A percentile compares a stretch with the other conserved stretches of the same genome.
These are phyloP conservation scores for Troides oblongomaculatus DNA, from an alignment of 2,888 invertebrate species.

Conservation along the genomic window DNA sequence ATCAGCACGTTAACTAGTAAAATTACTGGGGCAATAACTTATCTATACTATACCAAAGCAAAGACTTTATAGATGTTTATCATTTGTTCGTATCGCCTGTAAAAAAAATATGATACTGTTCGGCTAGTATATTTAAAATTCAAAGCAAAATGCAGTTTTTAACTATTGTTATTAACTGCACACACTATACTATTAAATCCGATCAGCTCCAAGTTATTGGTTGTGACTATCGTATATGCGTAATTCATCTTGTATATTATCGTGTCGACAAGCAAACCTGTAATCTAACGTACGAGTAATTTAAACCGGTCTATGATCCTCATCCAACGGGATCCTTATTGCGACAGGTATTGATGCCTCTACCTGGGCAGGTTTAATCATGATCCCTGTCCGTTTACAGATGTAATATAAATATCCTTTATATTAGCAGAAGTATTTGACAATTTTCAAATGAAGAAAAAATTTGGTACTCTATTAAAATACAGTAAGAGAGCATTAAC, in stretches of 20 bases:
- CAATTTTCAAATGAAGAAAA: background rate
- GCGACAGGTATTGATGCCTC: constrained; percentile 20
- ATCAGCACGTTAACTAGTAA: too few relatives aligned
- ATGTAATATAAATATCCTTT: constrained; percentile 13
- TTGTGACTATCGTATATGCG: constrained; percentile 1
- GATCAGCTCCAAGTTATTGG: constrained; percentile 8
- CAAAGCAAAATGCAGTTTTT: background rate
- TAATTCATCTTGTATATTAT: constrained; percentile 18
- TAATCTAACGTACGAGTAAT: constrained; percentile 25
- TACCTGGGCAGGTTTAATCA: constrained; percentile 24
- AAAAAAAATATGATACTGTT: too few relatives aligned
- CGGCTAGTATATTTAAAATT: too few relatives aligned
- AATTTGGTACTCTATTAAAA: too few relatives aligned
- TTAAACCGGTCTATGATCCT: constrained; percentile 29
- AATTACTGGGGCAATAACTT: too few relatives aligned
- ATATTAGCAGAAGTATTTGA: background rate
- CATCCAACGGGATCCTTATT: constrained; percentile 25
- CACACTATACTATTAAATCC: background rate
- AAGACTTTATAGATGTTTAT: too few relatives aligned
- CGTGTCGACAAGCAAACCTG: constrained; percentile 12
- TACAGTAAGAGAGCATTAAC: too few relatives aligned
- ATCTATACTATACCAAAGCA: too few relatives aligned
- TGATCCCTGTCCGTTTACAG: background rate
- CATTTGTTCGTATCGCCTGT: too few relatives aligned
- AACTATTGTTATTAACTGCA: background rate